Base-by-base conservation (phyloP, 2,797 vertebrate species). In the Dallia pectoralis region DNA sequence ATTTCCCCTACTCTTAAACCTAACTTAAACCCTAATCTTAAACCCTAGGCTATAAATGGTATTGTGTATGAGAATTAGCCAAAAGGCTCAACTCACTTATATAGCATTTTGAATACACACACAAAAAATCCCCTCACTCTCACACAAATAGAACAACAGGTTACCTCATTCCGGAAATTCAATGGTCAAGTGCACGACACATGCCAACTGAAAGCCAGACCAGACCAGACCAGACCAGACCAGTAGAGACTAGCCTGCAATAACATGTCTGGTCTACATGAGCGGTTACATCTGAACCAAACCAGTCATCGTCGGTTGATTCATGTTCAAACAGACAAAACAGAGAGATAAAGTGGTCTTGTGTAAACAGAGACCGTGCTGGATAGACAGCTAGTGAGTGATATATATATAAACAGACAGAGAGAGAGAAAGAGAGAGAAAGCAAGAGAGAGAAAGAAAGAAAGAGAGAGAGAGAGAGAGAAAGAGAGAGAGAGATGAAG, bases 241-340 rank as follows among this genome's bases (percentile, higher is more conserved):
- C 27, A 67, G 65, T 25, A n/a, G 22, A 67, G 40, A 40, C 22
- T 40, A 49, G 14, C 29, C 67, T 47, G 14, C 33, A 67, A 67
- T 40, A 67, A 65, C 63, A 65, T 19, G 29, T 16, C 29, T 44
- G 44, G 65, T n/a, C 65, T 25, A 68, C 29, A 3, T 76, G 69
- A 83, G 74, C 69, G 72, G 49, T 76, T 81, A 19, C 67, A 64
- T 83, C 73, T 56, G 14, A 75, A 62, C 75, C 71, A 79, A 76
- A 80, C 56, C 33, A 56, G 72, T 79, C 64, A 84, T 78, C 80
- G 79, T 82, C 75, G 71, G 59, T 19, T 79, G 74, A 85, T 85
- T 84, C 82, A 87, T 79, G 74, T 67, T 36, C 19, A 77, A 16
- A 56, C 69, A 71, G 76, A 77, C 67, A 65, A 22, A 1, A 48